Evolutionary conservation across 2,888 invertebrate species (phyloP).

Genomic region (Mycalesis mineus): DNA sequence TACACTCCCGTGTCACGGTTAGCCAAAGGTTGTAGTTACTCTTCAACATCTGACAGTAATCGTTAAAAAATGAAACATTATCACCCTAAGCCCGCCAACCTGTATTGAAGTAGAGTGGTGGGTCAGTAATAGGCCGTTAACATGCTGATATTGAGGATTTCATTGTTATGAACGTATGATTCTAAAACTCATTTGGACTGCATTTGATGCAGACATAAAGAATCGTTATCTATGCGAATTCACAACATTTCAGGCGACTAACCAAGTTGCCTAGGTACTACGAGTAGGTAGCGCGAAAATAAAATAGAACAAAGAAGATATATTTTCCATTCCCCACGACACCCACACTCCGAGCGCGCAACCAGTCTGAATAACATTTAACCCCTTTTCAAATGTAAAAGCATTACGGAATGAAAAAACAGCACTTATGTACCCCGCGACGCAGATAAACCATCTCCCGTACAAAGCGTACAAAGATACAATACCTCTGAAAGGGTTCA

Average conservation of each 20-base stretch:
- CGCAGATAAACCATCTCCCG: constrained; percentile 76
- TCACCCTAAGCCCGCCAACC: too few relatives aligned
- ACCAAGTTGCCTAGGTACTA: background rate
- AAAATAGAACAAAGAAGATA: constrained; percentile 24
- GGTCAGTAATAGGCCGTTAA: too few relatives aligned
- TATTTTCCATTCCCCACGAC: constrained; percentile 57
- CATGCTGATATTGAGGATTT: too few relatives aligned
- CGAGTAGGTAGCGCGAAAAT: constrained; percentile 9
- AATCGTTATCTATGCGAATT: too few relatives aligned
- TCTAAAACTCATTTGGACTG: too few relatives aligned
- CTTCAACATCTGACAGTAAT: too few relatives aligned
- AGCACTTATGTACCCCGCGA: constrained; percentile 78
- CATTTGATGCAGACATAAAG: too few relatives aligned
- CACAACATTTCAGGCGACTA: background rate
- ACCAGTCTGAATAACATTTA: constrained; percentile 76
- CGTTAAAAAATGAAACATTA: too few relatives aligned
- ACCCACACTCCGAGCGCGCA: constrained; percentile 74
- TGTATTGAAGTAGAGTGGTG: too few relatives aligned
- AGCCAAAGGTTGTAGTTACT: too few relatives aligned
- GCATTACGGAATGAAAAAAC: constrained; percentile 79
- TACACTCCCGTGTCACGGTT: too few relatives aligned
- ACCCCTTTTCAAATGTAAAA: constrained; percentile 78
- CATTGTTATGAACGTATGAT: too few relatives aligned
- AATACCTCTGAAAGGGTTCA: constrained; percentile 79
- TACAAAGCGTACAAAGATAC: constrained; percentile 79